Percentiles rank a stretch among this genome's conserved stretches.
phyloP scores from a whole-genome alignment of 2,888 invertebrate species.

The Dicyrtomina minuta region DNA sequence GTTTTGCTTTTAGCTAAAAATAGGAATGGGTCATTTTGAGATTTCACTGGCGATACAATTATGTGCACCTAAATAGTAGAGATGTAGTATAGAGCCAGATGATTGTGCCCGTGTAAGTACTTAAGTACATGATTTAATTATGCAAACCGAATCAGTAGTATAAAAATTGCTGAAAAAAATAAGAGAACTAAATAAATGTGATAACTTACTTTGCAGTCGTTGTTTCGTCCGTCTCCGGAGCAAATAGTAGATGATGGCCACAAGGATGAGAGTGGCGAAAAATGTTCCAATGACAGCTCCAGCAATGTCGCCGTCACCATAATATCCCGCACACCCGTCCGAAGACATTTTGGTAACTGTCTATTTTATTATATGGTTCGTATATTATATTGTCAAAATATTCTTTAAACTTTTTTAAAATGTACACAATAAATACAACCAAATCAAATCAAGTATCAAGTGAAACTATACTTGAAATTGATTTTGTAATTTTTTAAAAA shows the following conservation, averaged over 20 bases:
- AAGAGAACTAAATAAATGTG: constrained; percentile 13
- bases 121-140: neutral
- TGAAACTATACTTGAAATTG: no score
- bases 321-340: neutral
- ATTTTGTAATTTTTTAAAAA: no score
- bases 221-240: constrained; percentile 67
- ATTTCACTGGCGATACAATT: no score
- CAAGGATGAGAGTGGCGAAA: constrained; percentile 65
- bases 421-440: no score
- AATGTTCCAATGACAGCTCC: constrained; percentile 72
- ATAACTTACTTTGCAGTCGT: constrained; percentile 62
- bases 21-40: no score
- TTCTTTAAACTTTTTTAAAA: no score
- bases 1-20: no score
- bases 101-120: neutral
- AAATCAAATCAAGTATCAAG: no score
- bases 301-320: constrained; percentile 67
- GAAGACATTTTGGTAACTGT: constrained; percentile 16
- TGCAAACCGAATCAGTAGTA: neutral
- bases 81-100: neutral
- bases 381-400: no score
- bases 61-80: no score
- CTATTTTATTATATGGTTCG: constrained; percentile 1
- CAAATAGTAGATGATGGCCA: constrained; percentile 63
- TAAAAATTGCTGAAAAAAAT: neutral